Evolutionary conservation across 1,140 invertebrate genomes (phyloP).

Genomic region (Polyergus mexicanus): DNA sequence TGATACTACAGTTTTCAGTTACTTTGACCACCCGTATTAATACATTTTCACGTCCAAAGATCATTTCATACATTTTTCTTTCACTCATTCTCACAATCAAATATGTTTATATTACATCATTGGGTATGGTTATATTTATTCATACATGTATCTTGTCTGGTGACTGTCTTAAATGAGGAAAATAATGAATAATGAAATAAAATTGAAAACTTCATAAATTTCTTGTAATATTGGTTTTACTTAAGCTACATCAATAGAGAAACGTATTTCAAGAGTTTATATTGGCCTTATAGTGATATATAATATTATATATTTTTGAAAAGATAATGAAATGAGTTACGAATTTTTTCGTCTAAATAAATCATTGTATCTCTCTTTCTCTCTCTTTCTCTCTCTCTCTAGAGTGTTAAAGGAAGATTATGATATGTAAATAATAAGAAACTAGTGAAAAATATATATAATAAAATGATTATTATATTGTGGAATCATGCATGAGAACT

Average conservation of each 20-base stretch:
- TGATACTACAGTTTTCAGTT: slow-evolving; percentile 63
- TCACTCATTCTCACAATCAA: slow-evolving; percentile 32
- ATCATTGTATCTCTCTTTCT: background rate
- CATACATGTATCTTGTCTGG: slow-evolving; percentile 11
- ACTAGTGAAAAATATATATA: background rate
- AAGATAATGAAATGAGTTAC: slow-evolving; percentile 28
- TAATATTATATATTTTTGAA: slow-evolving; percentile 26
- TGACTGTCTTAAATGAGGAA: slow-evolving; percentile 8
- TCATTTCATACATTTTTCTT: slow-evolving; percentile 13
- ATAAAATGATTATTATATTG: slow-evolving; percentile 23
- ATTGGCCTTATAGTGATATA: slow-evolving; percentile 41
- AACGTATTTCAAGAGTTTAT: slow-evolving; percentile 31
- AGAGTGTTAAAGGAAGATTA: slow-evolving; percentile 8
- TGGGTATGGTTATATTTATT: slow-evolving; percentile 19
- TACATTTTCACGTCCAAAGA: slow-evolving; percentile 18
- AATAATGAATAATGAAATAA: slow-evolving; percentile 36
- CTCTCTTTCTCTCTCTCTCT: too few relatives aligned
- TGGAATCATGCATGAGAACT: slow-evolving; percentile 32
- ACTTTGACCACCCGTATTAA: slow-evolving; percentile 13
- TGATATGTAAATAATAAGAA: slow-evolving; percentile 34
- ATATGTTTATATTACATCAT: slow-evolving; percentile 29
- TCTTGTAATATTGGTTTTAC: slow-evolving; percentile 4
- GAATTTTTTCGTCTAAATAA: slow-evolving; percentile 20
- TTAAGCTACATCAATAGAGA: background rate
- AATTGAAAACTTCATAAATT: slow-evolving; percentile 35